Evolutionary conservation across 1,140 invertebrate species (phyloP).

Genomic region (Pantala flavescens): DNA sequence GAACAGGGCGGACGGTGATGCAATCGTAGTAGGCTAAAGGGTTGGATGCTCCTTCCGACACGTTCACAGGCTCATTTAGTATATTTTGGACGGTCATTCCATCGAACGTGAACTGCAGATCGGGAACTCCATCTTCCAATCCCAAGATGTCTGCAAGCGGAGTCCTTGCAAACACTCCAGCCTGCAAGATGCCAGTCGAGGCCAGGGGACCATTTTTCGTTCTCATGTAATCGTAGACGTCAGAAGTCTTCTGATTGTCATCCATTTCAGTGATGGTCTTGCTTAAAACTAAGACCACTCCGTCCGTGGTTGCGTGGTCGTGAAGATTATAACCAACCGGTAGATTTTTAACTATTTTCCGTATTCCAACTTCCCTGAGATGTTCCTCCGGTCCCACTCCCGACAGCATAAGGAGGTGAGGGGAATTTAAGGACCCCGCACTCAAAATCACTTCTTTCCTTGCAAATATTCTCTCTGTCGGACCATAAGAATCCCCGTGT

Average conservation of each 20-base stretch:
- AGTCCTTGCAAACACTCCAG: not conserved
- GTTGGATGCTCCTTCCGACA: not conserved
- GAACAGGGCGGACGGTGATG: conserved; percentile 32
- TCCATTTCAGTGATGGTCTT: not conserved
- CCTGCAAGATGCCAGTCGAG: not conserved
- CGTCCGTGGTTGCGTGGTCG: conserved; percentile 47
- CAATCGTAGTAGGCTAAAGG: conserved; percentile 26
- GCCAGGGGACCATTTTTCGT: not conserved
- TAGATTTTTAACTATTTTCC: conserved; percentile 45
- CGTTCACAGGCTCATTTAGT: not conserved
- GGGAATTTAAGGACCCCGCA: conserved; percentile 27
- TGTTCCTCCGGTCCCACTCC: conserved; percentile 45
- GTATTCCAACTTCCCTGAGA: conserved; percentile 38
- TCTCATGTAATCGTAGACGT: not conserved
- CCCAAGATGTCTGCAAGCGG: not conserved
- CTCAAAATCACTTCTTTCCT: conserved; percentile 23
- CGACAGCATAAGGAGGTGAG: conserved; percentile 35
- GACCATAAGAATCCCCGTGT: not conserved
- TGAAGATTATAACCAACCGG: conserved; percentile 72
- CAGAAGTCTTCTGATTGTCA: not conserved
- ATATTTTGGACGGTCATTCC: not conserved
- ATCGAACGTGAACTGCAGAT: not conserved
- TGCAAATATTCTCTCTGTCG: not conserved
- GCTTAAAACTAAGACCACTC: conserved; percentile 13
- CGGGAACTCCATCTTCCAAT: not conserved